Conservation (phyloP, 2,797 vertebrate genomes). For the Poeciliopsis turneri region DNA sequence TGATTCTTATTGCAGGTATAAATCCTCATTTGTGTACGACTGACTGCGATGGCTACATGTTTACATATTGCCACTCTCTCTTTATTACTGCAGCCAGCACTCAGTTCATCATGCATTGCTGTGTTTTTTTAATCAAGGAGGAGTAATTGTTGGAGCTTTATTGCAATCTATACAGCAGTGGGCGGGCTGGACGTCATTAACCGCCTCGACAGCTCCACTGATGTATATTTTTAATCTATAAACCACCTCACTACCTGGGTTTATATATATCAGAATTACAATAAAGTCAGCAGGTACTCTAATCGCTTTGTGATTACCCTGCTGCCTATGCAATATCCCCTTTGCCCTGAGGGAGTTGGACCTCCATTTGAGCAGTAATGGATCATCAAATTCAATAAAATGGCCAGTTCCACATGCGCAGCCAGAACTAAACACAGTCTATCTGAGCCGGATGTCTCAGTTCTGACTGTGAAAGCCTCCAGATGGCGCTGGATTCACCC, state of each 20-base stretch:
- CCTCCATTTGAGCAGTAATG: constrained; percentile 70
- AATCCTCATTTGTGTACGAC: constrained; percentile 76
- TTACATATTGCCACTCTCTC: constrained; percentile 63
- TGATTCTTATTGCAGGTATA: constrained; percentile 74
- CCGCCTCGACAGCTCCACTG: constrained; percentile 55
- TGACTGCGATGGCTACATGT: constrained; percentile 66
- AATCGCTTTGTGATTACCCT: constrained; percentile 72
- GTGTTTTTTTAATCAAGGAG: constrained; percentile 62
- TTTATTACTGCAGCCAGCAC: constrained; percentile 61
- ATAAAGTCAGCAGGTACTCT: constrained; percentile 74
- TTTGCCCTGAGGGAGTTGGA: constrained; percentile 67
- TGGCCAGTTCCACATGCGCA: constrained; percentile 57
- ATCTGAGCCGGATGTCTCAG: constrained; percentile 24
- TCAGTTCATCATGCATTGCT: constrained; percentile 60
- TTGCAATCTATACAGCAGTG: constrained; percentile 63
- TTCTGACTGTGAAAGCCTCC: constrained; percentile 47
- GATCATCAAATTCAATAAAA: constrained; percentile 78
- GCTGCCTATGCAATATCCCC: constrained; percentile 73
- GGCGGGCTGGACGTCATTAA: constrained; percentile 70
- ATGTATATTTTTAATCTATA: constrained; percentile 78
- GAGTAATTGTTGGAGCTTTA: constrained; percentile 64
- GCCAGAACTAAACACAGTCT: constrained; percentile 51
- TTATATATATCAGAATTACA: constrained; percentile 65
- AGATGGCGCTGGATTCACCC: constrained; percentile 71
- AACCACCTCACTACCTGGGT: constrained; percentile 61